phyloP scores from a whole-genome alignment of 2,888 invertebrate genomes.

The Caenorhabditis afra region DNA sequence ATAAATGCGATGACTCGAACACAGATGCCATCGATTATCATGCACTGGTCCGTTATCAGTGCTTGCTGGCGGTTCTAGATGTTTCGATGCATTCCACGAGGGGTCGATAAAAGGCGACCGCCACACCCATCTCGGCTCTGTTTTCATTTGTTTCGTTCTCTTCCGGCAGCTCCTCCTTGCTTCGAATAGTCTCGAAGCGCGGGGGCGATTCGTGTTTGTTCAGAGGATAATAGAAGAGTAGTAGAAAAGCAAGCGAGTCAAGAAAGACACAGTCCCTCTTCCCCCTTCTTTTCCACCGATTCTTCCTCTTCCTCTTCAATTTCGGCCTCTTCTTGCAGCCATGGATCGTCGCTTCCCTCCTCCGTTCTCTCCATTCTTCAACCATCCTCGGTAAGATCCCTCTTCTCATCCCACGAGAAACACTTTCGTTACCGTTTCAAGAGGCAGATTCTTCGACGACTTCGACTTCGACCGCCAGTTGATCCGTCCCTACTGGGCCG shows the following conservation, averaged over 20 bases:
- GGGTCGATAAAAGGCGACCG: background rate
- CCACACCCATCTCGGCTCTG: background rate
- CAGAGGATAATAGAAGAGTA: conserved; percentile 54
- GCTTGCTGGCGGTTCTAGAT: background rate
- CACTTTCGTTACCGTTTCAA: no score
- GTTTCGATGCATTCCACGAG: background rate
- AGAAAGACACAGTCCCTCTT: conserved; percentile 8
- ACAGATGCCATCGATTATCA: conserved; percentile 15
- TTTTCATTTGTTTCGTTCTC: background rate
- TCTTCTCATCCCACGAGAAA: background rate
- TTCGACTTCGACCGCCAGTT: conserved; percentile 72
- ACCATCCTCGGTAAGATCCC: conserved; percentile 32
- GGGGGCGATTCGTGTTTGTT: conserved; percentile 44
- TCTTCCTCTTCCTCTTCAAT: background rate
- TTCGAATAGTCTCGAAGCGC: conserved; percentile 29
- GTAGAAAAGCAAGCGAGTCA: conserved; percentile 46
- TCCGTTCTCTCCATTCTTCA: conserved; percentile 68
- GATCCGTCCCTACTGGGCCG: conserved; percentile 73
- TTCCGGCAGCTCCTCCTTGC: background rate
- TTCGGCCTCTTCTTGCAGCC: background rate
- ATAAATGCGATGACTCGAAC: conserved; percentile 6
- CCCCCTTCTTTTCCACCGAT: conserved; percentile 4
- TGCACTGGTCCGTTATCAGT: background rate
- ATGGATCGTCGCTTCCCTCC: conserved; percentile 66
- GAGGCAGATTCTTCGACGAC: conserved; percentile 70